Base-by-base conservation (phyloP, 1,140 invertebrate species). In the Solenopsis fugax region DNA sequence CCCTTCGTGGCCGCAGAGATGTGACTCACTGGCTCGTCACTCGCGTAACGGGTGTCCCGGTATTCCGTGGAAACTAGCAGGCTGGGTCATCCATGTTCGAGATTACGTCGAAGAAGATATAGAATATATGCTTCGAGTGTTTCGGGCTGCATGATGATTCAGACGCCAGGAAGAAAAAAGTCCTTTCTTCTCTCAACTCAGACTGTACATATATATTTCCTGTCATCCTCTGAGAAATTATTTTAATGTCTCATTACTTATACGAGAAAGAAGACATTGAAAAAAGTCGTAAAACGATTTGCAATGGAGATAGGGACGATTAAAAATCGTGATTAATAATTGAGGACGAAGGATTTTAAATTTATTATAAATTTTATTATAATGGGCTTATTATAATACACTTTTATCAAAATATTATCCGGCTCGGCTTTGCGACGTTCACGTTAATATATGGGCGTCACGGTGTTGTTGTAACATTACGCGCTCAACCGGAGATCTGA, bases 21-120 rank as follows among this genome's bases (percentile, higher is more conserved):
- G 77, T 92, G 90, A 92, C 85, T 92, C 92, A 92, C 72, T 41
- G 41, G 84, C 72, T 90, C 84, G 78, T 90, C 90, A 91, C 64
- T 64, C 62, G 75, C 81, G 41, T 88, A 90, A 88, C 88, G 89
- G 89, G 86, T 90, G 89, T 87, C 37, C 69, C 16, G 48, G n/a
- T 18, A 29, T 67, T 85, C 89, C 69, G 56, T 56, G 62, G 64
- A 81, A 88, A 90, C 56, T 52, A 72, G 45, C 75, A 62, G 76
- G 69, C 65, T 4, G 50, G 58, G 75, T 85, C 80, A 78, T 34
- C 41, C 16, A 2, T 34, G 29, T 7, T 86, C 73, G 75, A 81
- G 84, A 89, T 89, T 88, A 86, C 62, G 48, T 45, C 34, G 69
- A 21, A 16, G 16, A 62, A 56, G 81, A 73, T 78, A 84, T 12